These are phyloP conservation scores for Standfussiana lucernea DNA, from an alignment of 2,888 invertebrate genomes.

Conservation along the genomic window DNA sequence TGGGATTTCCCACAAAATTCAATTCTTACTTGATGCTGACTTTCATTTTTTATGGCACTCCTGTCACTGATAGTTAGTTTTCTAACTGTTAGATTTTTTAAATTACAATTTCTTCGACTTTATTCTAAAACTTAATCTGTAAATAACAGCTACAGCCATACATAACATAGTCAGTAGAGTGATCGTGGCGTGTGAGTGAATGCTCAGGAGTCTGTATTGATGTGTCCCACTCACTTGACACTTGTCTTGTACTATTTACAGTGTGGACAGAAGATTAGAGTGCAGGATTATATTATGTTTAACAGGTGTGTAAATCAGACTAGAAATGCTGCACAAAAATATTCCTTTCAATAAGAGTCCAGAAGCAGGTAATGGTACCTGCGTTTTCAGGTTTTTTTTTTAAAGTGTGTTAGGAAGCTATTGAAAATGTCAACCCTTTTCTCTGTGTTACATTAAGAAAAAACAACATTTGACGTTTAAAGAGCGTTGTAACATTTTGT, in stretches of 20 bases:
- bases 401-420: too few species aligned
- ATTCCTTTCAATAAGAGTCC: not conserved
- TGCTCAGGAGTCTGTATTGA: conserved; percentile 24
- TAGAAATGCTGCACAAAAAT: not conserved
- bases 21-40: not conserved
- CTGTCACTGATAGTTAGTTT: not conserved
- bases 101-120: not conserved
- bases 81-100: not conserved
- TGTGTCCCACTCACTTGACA: not conserved
- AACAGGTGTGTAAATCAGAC: not conserved
- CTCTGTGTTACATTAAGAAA: too few species aligned
- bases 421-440: too few species aligned
- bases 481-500: not conserved
- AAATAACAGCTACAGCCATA: not conserved
- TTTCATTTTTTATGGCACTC: not conserved
- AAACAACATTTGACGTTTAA: too few species aligned
- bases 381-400: too few species aligned
- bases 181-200: not conserved
- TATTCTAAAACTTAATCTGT: too few species aligned
- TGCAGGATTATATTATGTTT: not conserved
- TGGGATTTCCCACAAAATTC: not conserved
- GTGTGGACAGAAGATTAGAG: not conserved
- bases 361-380: too few species aligned
- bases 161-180: conserved; percentile 1
- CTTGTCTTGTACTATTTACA: not conserved